Evolutionary conservation across 2,888 invertebrate genomes (phyloP).

Genomic region (Palloptera scutellata): DNA sequence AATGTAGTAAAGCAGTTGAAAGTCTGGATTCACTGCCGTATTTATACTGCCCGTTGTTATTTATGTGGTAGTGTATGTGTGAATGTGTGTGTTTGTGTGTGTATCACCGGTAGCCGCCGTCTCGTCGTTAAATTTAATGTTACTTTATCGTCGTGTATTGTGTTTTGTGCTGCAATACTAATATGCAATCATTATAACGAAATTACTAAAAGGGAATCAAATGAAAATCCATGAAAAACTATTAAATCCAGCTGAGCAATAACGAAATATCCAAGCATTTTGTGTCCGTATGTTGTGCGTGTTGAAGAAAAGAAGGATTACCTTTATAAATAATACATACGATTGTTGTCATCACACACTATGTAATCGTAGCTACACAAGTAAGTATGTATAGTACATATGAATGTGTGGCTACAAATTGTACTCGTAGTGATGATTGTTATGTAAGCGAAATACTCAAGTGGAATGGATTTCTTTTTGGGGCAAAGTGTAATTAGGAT

Average conservation of each 20-base stretch:
- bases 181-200: slow-evolving; percentile 22
- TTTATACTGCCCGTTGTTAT: slow-evolving; percentile 5
- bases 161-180: too few relatives aligned
- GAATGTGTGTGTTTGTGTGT: background rate
- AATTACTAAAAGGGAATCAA: slow-evolving; percentile 24
- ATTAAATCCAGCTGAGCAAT: slow-evolving; percentile 28
- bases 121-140: slow-evolving; percentile 35
- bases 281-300: background rate
- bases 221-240: slow-evolving; percentile 20
- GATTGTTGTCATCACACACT: slow-evolving; percentile 32
- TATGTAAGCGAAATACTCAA: too few relatives aligned
- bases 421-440: too few relatives aligned
- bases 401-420: background rate
- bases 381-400: background rate
- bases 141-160: slow-evolving; percentile 9
- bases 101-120: slow-evolving; percentile 24
- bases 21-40: background rate
- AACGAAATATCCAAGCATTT: background rate
- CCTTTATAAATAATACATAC: slow-evolving; percentile 27
- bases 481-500: too few relatives aligned
- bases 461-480: too few relatives aligned
- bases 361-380: background rate
- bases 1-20: background rate
- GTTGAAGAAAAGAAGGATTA: slow-evolving; percentile 30
- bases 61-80: background rate